Percentiles rank a stretch among this genome's conserved stretches.
These are phyloP conservation scores for Calyptomena viridis DNA, from an alignment of 2,113 vertebrate species.

Conservation along the genomic window DNA sequence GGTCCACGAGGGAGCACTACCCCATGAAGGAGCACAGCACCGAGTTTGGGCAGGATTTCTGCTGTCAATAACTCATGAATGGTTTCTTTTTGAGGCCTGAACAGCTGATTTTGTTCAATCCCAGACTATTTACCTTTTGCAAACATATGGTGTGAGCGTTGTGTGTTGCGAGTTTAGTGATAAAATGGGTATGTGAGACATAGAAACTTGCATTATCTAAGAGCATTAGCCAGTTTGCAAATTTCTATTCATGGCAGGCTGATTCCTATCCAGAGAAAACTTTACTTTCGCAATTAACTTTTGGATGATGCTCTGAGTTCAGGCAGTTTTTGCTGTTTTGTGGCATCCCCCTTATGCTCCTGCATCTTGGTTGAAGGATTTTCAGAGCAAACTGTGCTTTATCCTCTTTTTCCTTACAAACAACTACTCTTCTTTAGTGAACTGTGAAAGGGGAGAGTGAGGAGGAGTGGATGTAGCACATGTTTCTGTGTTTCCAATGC, in stretches of 20 bases:
- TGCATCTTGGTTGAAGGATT: neutral
- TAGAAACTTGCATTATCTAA: neutral
- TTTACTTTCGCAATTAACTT: neutral
- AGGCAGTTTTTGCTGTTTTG: neutral
- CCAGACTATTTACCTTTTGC: neutral
- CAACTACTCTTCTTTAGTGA: slow-evolving; percentile 29
- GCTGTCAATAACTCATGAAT: neutral
- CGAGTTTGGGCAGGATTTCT: neutral
- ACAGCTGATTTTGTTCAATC: neutral
- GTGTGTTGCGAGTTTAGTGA: neutral
- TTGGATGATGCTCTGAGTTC: neutral
- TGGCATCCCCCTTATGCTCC: neutral
- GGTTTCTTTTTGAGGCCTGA: neutral
- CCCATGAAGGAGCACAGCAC: neutral
- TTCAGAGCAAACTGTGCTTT: slow-evolving; percentile 6
- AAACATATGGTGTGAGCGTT: neutral
- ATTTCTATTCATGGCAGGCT: neutral
- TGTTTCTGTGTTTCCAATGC: slow-evolving; percentile 44
- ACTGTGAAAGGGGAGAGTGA: neutral
- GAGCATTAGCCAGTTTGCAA: neutral
- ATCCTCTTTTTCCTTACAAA: slow-evolving; percentile 32
- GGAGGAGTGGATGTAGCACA: neutral
- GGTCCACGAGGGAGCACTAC: fast-evolving
- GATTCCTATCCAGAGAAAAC: neutral
- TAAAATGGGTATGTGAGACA: neutral